A percentile compares a stretch with the other conserved stretches of the same genome.
Conservation (phyloP, 2,888 invertebrate genomes). For the Athripsodes cinereus region DNA sequence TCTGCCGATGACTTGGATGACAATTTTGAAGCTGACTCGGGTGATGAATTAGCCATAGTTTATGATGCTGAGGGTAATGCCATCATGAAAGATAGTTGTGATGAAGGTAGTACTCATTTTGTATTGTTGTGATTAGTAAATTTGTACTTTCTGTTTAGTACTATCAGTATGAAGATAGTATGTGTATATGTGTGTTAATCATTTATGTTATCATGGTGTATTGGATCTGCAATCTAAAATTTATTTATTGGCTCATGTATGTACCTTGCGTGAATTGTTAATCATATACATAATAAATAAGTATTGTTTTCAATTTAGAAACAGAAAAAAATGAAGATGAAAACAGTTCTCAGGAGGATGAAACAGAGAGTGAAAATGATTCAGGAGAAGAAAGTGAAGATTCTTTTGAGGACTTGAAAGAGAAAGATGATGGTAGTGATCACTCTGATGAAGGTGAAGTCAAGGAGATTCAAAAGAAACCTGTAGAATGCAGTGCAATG, state of each 20-base stretch:
- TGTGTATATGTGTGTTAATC: no score
- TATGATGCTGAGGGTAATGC: constrained; percentile 49
- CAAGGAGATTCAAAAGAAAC: no score
- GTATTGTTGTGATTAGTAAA: no score
- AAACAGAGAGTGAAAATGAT: constrained; percentile 30
- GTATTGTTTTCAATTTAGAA: no score
- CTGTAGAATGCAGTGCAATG: no score
- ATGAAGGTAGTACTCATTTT: neutral
- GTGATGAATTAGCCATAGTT: constrained; percentile 43
- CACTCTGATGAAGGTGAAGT: constrained; percentile 15
- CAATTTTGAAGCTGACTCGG: constrained; percentile 60
- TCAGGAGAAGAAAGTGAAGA: constrained; percentile 32
- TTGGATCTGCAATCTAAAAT: no score
- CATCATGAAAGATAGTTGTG: constrained; percentile 36
- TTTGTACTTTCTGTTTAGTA: no score
- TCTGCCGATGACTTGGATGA: constrained; percentile 87
- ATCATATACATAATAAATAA: no score
- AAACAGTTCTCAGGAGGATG: constrained; percentile 26
- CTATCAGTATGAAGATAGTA: no score
- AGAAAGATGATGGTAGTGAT: constrained; percentile 29
- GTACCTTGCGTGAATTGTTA: no score
- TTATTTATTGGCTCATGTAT: no score
- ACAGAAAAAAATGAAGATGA: constrained; percentile 27
- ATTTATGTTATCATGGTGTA: no score
- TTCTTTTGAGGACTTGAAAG: constrained; percentile 29